Evolutionary conservation across 2,113 vertebrate species (phyloP), one percentile per base, ranked within the genome.

Genomic region (Crotalus helleri): DNA sequence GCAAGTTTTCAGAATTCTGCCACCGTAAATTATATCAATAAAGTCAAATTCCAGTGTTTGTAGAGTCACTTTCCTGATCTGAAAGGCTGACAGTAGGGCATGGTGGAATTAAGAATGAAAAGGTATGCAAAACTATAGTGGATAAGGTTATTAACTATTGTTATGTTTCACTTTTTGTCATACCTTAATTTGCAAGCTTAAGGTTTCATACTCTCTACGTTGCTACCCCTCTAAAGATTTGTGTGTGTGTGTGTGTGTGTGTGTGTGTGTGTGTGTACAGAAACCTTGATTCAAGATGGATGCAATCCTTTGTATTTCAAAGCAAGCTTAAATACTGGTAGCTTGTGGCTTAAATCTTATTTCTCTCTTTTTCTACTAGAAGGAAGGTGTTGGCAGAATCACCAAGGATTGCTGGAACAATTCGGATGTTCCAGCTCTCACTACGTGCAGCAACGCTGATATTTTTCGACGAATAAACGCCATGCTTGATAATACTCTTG

Each of bases 381-480:
- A 98, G 96, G 98, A 98, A 96, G 98, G 99, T 94, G 95, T 97
- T 94, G 96, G 96, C 94, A 98, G 97, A 95, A 97, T 96, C 91
- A 94, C 97, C 88, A 98, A 98, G 95, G 98, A 98, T 93, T 98
- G 97, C 97, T 98, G 99, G 96, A 98, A 99, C 94, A 95, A 96
- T 61, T 96, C 95, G 0, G 98, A 98, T 90, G 97, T 98, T 51
- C 98, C 98, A 91, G 99, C 99, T 0, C 97, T 99, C 93, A 99
- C 99, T 88, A 99, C 98, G 4, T 99, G 99, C 97, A 99, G 99
- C 97, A 99, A 99, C 97, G 99, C 99, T 17, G 98, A 97, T 94
- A 98, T 99, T 96, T 99, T 99, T 97, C 98, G 98, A 94, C 98
- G 98, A 96, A 99, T 99, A 98, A 99, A 99, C 96, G 98, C 98